A percentile compares a stretch with the other conserved stretches of the same genome.
Evolutionary conservation across 2,797 vertebrate species (phyloP).

Genomic region (Chromobotia macracanthus): DNA sequence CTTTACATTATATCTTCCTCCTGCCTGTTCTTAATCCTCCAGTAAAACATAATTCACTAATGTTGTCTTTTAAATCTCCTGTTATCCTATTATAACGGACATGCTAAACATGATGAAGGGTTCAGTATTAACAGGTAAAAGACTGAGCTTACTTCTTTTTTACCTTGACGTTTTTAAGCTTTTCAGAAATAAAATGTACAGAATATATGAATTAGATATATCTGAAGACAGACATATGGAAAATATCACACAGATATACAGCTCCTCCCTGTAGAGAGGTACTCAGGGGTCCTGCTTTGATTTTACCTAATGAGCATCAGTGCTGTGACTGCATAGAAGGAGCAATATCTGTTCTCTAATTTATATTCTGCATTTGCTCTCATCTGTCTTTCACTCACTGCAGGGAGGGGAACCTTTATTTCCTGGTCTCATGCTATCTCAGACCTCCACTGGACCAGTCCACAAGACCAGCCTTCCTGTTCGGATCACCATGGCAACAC

Average conservation of each 20-base stretch:
- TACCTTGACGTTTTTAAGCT: neutral
- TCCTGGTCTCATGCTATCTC: slow-evolving; percentile 49
- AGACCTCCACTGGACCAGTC: slow-evolving; percentile 61
- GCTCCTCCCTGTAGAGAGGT: neutral
- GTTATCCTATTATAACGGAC: neutral
- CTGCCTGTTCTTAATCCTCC: slow-evolving; percentile 14
- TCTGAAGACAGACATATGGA: neutral
- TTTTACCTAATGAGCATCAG: slow-evolving; percentile 5
- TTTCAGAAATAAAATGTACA: no score
- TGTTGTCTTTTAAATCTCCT: neutral
- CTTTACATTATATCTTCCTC: neutral
- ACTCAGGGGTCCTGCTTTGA: slow-evolving; percentile 22
- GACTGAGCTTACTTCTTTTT: slow-evolving; percentile 2
- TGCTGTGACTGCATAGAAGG: slow-evolving; percentile 18
- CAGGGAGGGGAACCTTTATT: slow-evolving; percentile 56
- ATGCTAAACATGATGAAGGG: neutral
- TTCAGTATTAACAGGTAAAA: neutral
- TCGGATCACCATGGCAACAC: slow-evolving; percentile 72
- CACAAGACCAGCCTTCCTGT: slow-evolving; percentile 70
- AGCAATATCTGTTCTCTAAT: slow-evolving; percentile 67
- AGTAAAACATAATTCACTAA: slow-evolving; percentile 17
- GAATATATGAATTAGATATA: no score
- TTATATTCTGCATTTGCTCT: slow-evolving; percentile 76
- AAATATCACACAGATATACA: neutral
- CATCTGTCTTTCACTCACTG: slow-evolving; percentile 68